Base-by-base conservation (phyloP, 2,888 invertebrate species). In the Cataglyphis cursor region DNA sequence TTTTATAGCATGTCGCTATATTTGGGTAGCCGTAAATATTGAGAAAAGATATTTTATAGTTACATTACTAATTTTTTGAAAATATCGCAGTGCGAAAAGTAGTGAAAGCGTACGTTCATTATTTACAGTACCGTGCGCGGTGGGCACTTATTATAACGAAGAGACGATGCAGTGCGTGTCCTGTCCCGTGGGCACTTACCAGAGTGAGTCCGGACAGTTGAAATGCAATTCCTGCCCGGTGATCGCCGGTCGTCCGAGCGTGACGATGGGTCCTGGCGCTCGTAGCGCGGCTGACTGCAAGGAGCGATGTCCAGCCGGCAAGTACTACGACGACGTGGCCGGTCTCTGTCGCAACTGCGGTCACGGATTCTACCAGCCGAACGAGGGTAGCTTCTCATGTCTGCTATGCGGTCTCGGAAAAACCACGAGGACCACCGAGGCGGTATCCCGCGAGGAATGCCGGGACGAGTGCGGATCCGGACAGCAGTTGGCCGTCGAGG, bases 291-390 rank as follows among this genome's bases (percentile, higher is more conserved):
- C 97, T 24, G 98, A 98, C 94, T 99, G 98, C 94, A 98, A 98
- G 96, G 99, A 99, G 95, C 97, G 98, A 87, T 99, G 99, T 93
- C 98, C 98, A 5, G 97, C 98, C 84, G 99, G 90, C 24, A 98
- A 99, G 95, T 99, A 97, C 95, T 98, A 98, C 95, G 98, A 99
- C 93, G 97, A 98, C 57, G 97, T 97, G 62, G 97, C 97, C 0
- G 98, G 98, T 61, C 96, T 98, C 1, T 99, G 99, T 93, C 96
- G 98, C 74, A 97, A 98, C 89, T 99, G 99, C 94, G 99, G 99
- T 0, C 98, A 98, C 93, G 99, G 99, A 1, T 98, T 98, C 93
- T 99, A 97, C 95, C 99, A 99, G 94, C 97, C 98, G 0, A 96
- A 97, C 54, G 98, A 99, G 95, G 99, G 99, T 1, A 97, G 99